Conservation (phyloP, 1,140 invertebrate species). For the Lordiphosa clarofinis region DNA sequence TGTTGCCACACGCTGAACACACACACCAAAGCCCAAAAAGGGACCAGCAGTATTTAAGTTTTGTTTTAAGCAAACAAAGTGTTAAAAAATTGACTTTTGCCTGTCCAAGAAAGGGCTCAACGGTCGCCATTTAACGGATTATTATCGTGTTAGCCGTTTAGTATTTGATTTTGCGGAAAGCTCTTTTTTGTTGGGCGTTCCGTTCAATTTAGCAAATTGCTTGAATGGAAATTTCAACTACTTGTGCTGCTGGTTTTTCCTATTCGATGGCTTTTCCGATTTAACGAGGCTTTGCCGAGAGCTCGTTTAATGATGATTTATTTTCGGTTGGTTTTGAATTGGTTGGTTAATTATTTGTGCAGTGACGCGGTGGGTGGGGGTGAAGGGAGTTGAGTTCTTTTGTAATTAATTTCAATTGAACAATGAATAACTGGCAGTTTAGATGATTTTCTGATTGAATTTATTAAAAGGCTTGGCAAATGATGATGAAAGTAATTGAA, state of each 20-base stretch:
- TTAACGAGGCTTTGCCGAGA: slow-evolving; percentile 14
- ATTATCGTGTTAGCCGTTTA: slow-evolving; percentile 71
- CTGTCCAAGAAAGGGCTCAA: slow-evolving; percentile 20
- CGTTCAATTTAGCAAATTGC: slow-evolving; percentile 73
- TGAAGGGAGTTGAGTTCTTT: slow-evolving; percentile 2
- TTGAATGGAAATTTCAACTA: slow-evolving; percentile 69
- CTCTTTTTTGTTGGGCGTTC: slow-evolving; percentile 48
- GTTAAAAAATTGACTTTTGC: slow-evolving; percentile 73
- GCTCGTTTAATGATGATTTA: slow-evolving; percentile 61
- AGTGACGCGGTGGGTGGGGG: slow-evolving; percentile 2
- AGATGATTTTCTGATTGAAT: slow-evolving; percentile 41
- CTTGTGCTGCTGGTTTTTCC: slow-evolving; percentile 16
- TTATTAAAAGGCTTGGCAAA: slow-evolving; percentile 34
- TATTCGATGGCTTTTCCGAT: slow-evolving; percentile 3
- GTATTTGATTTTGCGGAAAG: slow-evolving; percentile 62
- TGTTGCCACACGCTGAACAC: slow-evolving; percentile 51
- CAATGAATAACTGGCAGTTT: slow-evolving; percentile 38
- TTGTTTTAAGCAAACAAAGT: slow-evolving; percentile 59
- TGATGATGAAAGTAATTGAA: slow-evolving; percentile 28
- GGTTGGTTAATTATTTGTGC: slow-evolving; percentile 39
- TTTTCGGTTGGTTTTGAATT: slow-evolving; percentile 39
- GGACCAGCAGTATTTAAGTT: slow-evolving; percentile 50
- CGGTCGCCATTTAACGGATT: slow-evolving; percentile 65
- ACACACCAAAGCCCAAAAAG: slow-evolving; percentile 8
- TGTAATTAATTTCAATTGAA: slow-evolving; percentile 53